Base-by-base conservation (phyloP, 2,888 invertebrate genomes). In the Drosophila emarginata region DNA sequence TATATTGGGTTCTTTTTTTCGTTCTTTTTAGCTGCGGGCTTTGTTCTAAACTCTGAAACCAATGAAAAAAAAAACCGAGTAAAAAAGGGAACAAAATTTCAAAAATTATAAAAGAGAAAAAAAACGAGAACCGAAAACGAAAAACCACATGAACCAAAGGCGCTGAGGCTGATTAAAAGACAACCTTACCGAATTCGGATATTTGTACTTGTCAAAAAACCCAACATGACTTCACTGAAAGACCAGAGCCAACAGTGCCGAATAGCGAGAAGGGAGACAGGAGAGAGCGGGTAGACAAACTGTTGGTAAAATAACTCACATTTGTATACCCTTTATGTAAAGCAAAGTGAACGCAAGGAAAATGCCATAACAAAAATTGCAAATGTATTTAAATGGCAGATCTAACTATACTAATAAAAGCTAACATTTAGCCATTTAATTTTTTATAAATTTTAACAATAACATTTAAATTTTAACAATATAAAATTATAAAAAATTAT, bases 161-260 rank as follows among this genome's bases (percentile, higher is more conserved):
- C 83, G 80, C 72, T 64, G 85, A 74, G 65, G 67, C 87, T 87
- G 84, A 89, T 89, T 90, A 90, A 90, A 89, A 88, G 90, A 79
- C 88, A 87, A 89, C 89, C 90, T 90, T 88, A 89, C 85, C 85
- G 87, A 89, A 90, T 89, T 81, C 79, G 73, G 77, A 86, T 83
- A 91, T 91, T 91, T 91, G 90, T 91, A 91, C 89, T 90, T 91
- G 91, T 91, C 91, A 91, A 89, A 85, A 88, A 86, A 80, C 88
- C 79, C 90, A 89, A 90, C 90, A 89, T 89, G 89, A 89, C 88
- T 86, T 85, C 77, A 23, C 28, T 9, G 53, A n/a, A 28, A 28
- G 53, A 39, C 11, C 21, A 45, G 11, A 45, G 18, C 18, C 7
- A 11, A 39, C 32, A n/a, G 11, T 54, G 36, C 39, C 21, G 14